Base-by-base conservation (phyloP, 2,888 invertebrate species). In the Aphodius sticticus region DNA sequence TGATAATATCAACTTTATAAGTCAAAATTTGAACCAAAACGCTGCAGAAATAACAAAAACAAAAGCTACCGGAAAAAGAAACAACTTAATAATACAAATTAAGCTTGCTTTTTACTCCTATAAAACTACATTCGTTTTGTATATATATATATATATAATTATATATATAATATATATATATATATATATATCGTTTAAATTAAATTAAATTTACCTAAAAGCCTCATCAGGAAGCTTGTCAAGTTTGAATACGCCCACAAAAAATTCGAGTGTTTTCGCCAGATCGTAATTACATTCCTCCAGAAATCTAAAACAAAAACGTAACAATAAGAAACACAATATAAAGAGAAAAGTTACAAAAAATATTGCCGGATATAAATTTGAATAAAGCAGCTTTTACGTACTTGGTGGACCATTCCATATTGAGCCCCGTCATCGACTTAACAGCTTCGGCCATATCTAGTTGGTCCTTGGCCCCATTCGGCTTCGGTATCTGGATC, bases 251-350 rank as follows among this genome's bases (percentile, higher is more conserved):
- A 88, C 83, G 77, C 88, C 87, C 0, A 88, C 87, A 81, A 93
- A 93, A 0, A 91, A 86, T 37, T 86, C 84, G 14, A 91, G 88
- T 2, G 92, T 90, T 81, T 88, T 89, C 70, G 90, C 90, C 81
- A 93, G 90, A 87, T 95, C 91, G 93, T 94, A 95, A 16, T 91
- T 89, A 83, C 92, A 93, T 81, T 92, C 90, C 84, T 92, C 92
- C 80, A 95, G 88, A 85, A 93, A 94, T 84, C 93, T 94, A 88
- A 79, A 91, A 90, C 81, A 81, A 80, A 83, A 71, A 81, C 77
- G 79, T 6, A 76, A 15, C 15, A 12, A 69, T 36, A 16, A 69
- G n/a, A 70, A 69, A 26, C 16, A 26, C 36, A 15, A 77, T 75
- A 1, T 3, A 14, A 15, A 72, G 16, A n/a, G 12, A 36, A 36